Base-by-base conservation (phyloP, 1,140 invertebrate species). In the Homarus americanus region DNA sequence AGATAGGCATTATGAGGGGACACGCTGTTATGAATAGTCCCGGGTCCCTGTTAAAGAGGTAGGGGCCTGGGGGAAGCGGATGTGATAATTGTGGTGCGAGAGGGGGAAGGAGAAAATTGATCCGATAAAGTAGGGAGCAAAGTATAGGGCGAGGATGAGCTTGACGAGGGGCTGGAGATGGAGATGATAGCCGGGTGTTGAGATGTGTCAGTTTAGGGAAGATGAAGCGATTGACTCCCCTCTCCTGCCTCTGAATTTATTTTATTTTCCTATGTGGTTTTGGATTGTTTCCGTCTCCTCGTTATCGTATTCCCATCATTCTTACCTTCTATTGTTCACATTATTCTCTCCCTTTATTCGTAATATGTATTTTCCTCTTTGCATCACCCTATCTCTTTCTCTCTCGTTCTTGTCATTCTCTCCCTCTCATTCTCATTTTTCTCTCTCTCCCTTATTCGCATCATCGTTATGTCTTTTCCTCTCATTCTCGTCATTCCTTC, bases 381-480 rank as follows among this genome's bases (percentile, higher is more conserved):
- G 28, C 36, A n/a, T 75, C 72, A 34, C 72, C 36, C 72, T 75
- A n/a, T 75, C 72, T 75, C 72, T 75, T 32, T 75, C 72, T 75
- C 72, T 75, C 72, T 75, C 72, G 32, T 32, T 75, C 72, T 75
- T 73, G 7, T 73, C 72, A 28, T 28, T 38, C 36, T 38, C 72
- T 73, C 72, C n/a, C 36, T 38, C 72, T 73, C 72, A 17, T 24
- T 38, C 72, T 73, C 72, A n/a, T 38, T 24, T 38, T 28, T 73
- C 72, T 38, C 36, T 38, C 72, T 73, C 72, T 38, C 36, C n/a
- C 72, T 73, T 20, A 2, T 24, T 20, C 72, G 2, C 28, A 24
- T 36, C 34, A 24, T 24, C 24, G 7, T 38, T 24, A 1, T 38
- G 2, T 38, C 40, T 20, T 7, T 38, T 15, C 20, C 40, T 40